Evolutionary conservation across 1,140 invertebrate species (phyloP).

Genomic region (Drosophila varians): DNA sequence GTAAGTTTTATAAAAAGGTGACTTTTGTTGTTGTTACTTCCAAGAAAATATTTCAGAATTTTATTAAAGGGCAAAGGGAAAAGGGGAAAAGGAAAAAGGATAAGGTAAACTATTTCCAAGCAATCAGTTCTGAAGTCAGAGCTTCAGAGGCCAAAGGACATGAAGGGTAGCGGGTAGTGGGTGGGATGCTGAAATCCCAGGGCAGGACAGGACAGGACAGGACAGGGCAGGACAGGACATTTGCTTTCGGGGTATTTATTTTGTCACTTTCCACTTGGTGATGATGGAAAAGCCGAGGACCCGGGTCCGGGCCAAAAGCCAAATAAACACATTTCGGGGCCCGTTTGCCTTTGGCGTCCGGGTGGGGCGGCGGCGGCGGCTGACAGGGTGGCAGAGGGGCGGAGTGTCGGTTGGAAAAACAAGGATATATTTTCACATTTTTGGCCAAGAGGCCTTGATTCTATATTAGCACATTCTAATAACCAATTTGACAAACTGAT

Average conservation of each 20-base stretch:
- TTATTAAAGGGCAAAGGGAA: not conserved
- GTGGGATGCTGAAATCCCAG: not conserved
- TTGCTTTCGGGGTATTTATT: conserved; percentile 43
- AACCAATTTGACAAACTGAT: conserved; percentile 73
- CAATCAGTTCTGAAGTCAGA: not conserved
- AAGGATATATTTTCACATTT: not conserved
- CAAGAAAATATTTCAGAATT: not conserved
- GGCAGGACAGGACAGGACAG: conserved; percentile 13
- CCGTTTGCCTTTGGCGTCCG: too few species aligned
- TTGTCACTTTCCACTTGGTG: conserved; percentile 27
- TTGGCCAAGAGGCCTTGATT: not conserved
- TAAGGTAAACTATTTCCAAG: not conserved
- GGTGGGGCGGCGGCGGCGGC: too few species aligned
- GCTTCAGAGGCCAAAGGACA: not conserved
- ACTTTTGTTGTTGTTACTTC: not conserved
- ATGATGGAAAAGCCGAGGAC: not conserved
- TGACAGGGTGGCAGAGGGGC: too few species aligned
- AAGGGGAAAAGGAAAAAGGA: too few species aligned
- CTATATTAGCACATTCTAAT: conserved; percentile 72
- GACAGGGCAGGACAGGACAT: conserved; percentile 14
- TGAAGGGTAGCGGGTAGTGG: not conserved
- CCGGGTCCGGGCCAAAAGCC: not conserved
- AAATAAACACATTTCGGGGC: conserved; percentile 2
- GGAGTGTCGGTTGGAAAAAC: not conserved
- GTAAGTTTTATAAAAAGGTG: not conserved